These are phyloP conservation scores for Colostygia pectinataria DNA, from an alignment of 2,888 invertebrate species.

Conservation along the genomic window DNA sequence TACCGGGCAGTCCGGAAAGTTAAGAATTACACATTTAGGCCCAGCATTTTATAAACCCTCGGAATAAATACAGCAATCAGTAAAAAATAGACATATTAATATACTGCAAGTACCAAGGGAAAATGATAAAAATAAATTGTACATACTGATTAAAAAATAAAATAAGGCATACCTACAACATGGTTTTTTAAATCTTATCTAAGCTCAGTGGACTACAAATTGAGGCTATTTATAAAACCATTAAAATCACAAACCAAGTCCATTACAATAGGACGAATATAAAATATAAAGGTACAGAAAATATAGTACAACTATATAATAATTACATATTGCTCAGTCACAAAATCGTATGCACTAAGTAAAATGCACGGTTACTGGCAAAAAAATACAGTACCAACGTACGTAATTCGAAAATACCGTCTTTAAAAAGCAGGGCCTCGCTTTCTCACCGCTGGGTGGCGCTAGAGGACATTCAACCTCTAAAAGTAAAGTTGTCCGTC, in stretches of 20 bases:
- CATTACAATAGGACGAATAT: conserved; percentile 19
- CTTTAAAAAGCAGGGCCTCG: not conserved
- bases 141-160: conserved; percentile 3
- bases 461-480: conserved; percentile 5
- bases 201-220: conserved; percentile 13
- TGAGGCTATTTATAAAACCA: conserved; percentile 17
- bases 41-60: conserved; percentile 16
- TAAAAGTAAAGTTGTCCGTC: no score
- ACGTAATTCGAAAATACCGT: conserved; percentile 14
- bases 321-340: conserved; percentile 54
- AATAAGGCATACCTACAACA: conserved; percentile 10
- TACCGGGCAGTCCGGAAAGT: conserved; percentile 21
- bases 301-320: conserved; percentile 27
- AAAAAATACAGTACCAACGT: conserved; percentile 34
- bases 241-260: conserved; percentile 27
- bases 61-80: conserved; percentile 6
- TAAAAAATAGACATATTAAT: conserved; percentile 10
- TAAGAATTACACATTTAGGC: conserved; percentile 17
- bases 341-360: conserved; percentile 56
- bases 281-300: conserved; percentile 22
- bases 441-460: conserved; percentile 6
- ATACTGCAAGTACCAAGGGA: not conserved
- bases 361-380: conserved; percentile 79
- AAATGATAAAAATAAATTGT: conserved; percentile 11
- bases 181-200: conserved; percentile 9